Evolutionary conservation across 2,888 invertebrate species (phyloP).

Genomic region (Seira ritae): DNA sequence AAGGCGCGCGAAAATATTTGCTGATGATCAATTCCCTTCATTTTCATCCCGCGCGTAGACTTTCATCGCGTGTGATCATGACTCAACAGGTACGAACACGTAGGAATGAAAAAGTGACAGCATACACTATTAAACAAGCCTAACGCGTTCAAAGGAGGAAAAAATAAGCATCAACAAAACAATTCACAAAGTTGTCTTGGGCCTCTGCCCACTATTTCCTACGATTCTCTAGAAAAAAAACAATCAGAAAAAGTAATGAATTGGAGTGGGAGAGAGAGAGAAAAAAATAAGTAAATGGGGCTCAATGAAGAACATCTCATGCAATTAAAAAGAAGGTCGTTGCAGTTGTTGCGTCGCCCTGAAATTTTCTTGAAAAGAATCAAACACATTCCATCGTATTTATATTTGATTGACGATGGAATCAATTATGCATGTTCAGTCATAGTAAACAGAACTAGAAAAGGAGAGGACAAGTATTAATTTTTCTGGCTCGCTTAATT

Average conservation of each 20-base stretch:
- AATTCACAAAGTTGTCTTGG: conserved; percentile 6
- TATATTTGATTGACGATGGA: too few species aligned
- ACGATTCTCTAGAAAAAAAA: background rate
- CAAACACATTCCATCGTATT: too few species aligned
- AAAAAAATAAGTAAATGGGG: background rate
- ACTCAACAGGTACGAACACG: background rate
- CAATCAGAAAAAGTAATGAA: background rate
- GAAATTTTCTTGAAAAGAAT: too few species aligned
- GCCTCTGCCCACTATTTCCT: conserved; percentile 5
- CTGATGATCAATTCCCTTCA: background rate
- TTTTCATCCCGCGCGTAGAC: background rate
- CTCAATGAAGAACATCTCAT: background rate
- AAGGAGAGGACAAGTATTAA: too few species aligned
- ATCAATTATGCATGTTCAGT: too few species aligned
- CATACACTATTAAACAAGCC: too few species aligned
- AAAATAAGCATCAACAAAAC: background rate
- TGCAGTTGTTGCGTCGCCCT: too few species aligned
- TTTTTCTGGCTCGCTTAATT: too few species aligned
- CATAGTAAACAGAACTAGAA: too few species aligned
- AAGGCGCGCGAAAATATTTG: background rate
- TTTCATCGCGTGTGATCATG: background rate
- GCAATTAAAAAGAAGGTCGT: conserved; percentile 16
- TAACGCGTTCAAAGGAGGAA: background rate
- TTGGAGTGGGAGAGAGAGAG: background rate
- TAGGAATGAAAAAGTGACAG: background rate